phyloP scores from a whole-genome alignment of 2,888 invertebrate species.

The Vesta saturnalis region DNA sequence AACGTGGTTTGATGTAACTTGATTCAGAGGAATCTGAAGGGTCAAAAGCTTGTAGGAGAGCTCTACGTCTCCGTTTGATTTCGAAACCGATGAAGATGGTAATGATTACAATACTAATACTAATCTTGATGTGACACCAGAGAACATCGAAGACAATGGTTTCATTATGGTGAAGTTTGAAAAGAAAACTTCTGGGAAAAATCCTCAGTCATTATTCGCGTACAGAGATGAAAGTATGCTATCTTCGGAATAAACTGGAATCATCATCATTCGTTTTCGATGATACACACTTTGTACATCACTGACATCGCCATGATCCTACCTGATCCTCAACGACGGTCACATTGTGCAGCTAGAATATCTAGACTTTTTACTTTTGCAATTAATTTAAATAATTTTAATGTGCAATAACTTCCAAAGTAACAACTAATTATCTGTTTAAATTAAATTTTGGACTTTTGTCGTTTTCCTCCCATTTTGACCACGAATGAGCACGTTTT shows the following conservation, averaged over 20 bases:
- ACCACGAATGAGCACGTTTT: too few relatives aligned
- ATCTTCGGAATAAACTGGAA: background rate
- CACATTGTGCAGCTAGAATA: background rate
- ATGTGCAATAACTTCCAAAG: background rate
- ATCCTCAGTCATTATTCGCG: background rate
- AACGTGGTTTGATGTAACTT: background rate
- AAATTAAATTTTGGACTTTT: too few relatives aligned
- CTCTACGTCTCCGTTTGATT: background rate
- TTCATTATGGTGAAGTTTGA: background rate
- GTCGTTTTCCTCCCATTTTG: too few relatives aligned
- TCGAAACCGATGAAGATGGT: background rate
- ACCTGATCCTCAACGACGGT: too few relatives aligned
- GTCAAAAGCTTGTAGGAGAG: background rate
- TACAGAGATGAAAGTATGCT: background rate
- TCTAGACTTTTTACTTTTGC: background rate
- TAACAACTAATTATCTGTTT: background rate
- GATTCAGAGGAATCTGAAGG: background rate
- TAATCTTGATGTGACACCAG: background rate
- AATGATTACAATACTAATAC: background rate
- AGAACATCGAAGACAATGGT: background rate
- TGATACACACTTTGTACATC: conserved; percentile 1
- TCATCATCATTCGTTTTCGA: background rate
- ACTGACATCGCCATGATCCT: conserved; percentile 1
- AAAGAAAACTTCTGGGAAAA: background rate
- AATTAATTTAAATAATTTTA: background rate